Evolutionary conservation across 2,797 vertebrate genomes (phyloP), one percentile per base, ranked within the genome.

Genomic region (Arrhamphus sclerolepis): DNA sequence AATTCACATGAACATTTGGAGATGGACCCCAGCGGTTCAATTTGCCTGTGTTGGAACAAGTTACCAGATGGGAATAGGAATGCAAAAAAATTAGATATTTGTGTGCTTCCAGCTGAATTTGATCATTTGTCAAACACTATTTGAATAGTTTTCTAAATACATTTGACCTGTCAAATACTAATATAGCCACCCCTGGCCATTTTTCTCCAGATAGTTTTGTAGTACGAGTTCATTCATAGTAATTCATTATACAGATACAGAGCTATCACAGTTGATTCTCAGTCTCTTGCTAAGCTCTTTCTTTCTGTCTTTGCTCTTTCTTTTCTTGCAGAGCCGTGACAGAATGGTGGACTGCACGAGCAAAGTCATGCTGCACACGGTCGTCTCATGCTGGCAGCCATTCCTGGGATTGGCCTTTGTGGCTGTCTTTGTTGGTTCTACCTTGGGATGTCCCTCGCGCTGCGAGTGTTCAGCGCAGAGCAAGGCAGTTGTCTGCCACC

Each of bases 311-410:
- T 44, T 82, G 49, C 68, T 72, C 4, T 78, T 44, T 76, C 10
- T 72, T 34, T 48, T 83, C 39, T 74, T 87, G 59, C 91, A 99
- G 98, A 95, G 91, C 94, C 54, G 88, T 97, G 94, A 97, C 96
- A 92, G 92, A 91, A 94, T 92, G 91, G 92, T 94, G 89, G 92
- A 95, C 91, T 89, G 86, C 87, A 93, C 93, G 89, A 91, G 94
- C 93, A 94, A 93, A 97, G 95, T 97, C 98, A 99, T 98, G 98
- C 93, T 91, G 95, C 96, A 98, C 93, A 92, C 94, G 81, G 93
- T 93, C 83, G 74, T 93, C 86, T 94, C 95, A 87, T 97, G 93
- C 90, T 97, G 97, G 96, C 96, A 97, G 91, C 95, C 91, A 8
- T 91, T 97, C 92, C 93, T 98, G 89, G 94, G 96, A 91, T 92